Conservation (phyloP, 2,797 vertebrate genomes). For the Valencia hispanica region DNA sequence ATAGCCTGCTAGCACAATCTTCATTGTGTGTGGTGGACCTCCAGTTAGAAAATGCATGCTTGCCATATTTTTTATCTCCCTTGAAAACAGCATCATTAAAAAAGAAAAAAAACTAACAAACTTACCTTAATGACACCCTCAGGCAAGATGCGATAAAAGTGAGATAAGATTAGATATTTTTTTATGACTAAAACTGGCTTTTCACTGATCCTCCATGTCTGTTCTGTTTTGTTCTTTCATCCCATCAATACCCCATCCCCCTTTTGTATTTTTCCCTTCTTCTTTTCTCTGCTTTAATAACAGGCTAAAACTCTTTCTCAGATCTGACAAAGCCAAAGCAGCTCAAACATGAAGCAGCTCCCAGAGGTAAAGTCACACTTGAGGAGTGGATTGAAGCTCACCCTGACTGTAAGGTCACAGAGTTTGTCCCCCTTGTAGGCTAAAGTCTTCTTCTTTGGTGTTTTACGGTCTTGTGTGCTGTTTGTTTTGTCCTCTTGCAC, state of each 20-base stretch:
- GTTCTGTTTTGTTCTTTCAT: constrained; percentile 39
- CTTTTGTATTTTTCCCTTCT: constrained; percentile 15
- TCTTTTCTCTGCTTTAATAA: constrained; percentile 39
- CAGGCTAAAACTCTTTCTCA: constrained; percentile 28
- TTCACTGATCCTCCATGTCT: constrained; percentile 36
- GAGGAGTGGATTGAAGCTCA: constrained; percentile 38
- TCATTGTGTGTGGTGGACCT: constrained; percentile 26
- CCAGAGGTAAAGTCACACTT: constrained; percentile 45
- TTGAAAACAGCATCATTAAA: too few species aligned
- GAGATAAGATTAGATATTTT: constrained; percentile 47
- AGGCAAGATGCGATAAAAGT: constrained; percentile 50
- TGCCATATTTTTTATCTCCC: constrained; percentile 51
- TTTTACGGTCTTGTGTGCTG: constrained; percentile 67
- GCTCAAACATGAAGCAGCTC: constrained; percentile 24
- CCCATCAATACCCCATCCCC: constrained; percentile 18
- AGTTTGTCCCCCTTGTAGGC: constrained; percentile 29
- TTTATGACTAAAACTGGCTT: constrained; percentile 43
- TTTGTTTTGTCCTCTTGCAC: constrained; percentile 74
- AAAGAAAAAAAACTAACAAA: too few species aligned
- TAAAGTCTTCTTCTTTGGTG: constrained; percentile 48
- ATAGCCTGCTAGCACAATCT: constrained; percentile 57
- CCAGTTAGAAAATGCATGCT: constrained; percentile 59
- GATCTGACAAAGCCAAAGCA: constrained; percentile 30
- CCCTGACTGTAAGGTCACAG: constrained; percentile 44
- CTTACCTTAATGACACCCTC: constrained; percentile 54